Evolutionary conservation across 2,797 vertebrate species (phyloP).

Genomic region (Euthynnus affinis): DNA sequence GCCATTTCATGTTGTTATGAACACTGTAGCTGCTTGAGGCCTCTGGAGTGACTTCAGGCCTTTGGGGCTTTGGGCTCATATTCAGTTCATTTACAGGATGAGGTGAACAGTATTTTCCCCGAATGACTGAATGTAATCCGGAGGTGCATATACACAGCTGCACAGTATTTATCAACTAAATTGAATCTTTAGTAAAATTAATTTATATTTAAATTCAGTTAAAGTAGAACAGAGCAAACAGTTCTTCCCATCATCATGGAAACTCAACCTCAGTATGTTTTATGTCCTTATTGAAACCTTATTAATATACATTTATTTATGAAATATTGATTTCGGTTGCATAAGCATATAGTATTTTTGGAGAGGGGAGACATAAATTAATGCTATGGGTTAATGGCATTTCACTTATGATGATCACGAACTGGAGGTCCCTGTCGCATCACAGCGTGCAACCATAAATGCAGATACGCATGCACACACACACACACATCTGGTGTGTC

Average conservation of each 20-base stretch:
- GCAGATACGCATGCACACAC: neutral
- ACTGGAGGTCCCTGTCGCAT: conserved; percentile 18
- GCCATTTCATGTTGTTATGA: conserved; percentile 12
- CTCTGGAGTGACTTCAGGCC: neutral
- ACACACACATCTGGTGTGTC: conserved; percentile 49
- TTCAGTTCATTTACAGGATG: conserved; percentile 19
- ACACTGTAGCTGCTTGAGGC: neutral
- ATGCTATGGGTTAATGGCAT: conserved; percentile 32
- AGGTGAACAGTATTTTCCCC: conserved; percentile 5
- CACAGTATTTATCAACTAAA: conserved; percentile 14
- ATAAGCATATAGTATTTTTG: neutral
- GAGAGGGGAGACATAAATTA: conserved; percentile 16
- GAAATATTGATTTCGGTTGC: conserved; percentile 32
- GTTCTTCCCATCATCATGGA: neutral
- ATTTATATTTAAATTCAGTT: conserved; percentile 53
- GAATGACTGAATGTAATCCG: conserved; percentile 21
- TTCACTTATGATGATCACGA: conserved; percentile 31
- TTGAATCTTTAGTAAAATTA: conserved; percentile 22
- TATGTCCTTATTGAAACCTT: conserved; percentile 2
- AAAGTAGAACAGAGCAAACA: conserved; percentile 22
- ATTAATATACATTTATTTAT: conserved; percentile 14
- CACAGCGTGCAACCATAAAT: conserved; percentile 13
- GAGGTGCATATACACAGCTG: conserved; percentile 25
- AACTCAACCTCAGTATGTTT: conserved; percentile 4
- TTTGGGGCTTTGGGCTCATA: neutral